These are phyloP conservation scores for Peromyscus melanophrys DNA, from an alignment of 2,797 vertebrate genomes.

Conservation along the genomic window DNA sequence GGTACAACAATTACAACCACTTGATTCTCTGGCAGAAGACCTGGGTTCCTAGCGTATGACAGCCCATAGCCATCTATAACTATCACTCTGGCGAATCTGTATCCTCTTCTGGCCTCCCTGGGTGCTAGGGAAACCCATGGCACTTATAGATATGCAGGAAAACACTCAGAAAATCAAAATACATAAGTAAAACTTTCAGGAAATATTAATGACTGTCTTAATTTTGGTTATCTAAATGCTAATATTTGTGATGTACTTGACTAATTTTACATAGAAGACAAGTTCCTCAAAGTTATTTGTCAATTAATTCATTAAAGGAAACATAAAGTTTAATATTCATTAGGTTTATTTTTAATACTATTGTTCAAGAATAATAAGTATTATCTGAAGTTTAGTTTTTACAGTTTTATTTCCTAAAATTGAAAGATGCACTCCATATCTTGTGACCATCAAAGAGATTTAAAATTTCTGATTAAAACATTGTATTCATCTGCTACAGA, in stretches of 20 bases:
- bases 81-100: background rate
- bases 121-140: background rate
- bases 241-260: background rate
- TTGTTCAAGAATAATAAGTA: background rate
- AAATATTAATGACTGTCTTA: background rate
- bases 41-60: background rate
- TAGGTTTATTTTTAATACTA: conserved; percentile 42
- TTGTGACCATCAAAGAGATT: background rate
- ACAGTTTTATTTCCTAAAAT: background rate
- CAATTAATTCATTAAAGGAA: background rate
- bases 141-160: background rate
- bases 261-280: background rate
- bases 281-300: conserved; percentile 18
- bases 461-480: background rate
- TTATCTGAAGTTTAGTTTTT: conserved; percentile 28
- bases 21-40: background rate
- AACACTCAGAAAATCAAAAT: background rate
- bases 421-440: background rate
- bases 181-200: background rate
- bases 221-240: background rate
- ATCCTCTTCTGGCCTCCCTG: background rate
- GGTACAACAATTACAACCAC: background rate
- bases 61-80: background rate
- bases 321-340: background rate
- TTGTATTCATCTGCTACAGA: background rate